Conservation (phyloP, 2,888 invertebrate genomes). For the Malthinus seriepunctatus region DNA sequence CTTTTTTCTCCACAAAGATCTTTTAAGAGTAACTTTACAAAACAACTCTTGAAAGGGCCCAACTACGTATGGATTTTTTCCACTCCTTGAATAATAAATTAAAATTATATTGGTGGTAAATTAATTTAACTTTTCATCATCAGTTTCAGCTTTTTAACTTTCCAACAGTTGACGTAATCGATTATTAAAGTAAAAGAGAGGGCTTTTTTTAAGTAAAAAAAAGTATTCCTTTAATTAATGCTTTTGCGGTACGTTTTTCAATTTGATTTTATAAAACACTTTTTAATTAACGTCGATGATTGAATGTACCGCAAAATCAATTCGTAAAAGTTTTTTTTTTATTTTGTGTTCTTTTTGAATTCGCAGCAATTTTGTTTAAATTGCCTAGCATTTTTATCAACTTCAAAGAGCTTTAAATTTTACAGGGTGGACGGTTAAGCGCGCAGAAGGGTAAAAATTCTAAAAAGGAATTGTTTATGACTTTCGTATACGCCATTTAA, state of each 20-base stretch:
- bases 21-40: slow-evolving; percentile 8
- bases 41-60: slow-evolving; percentile 6
- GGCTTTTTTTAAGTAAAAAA: slow-evolving; percentile 15
- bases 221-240: slow-evolving; percentile 18
- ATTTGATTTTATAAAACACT: slow-evolving; percentile 13
- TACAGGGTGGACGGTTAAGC: too few species aligned
- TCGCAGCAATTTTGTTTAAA: slow-evolving; percentile 1
- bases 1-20: slow-evolving; percentile 10
- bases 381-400: slow-evolving; percentile 6
- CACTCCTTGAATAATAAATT: background rate
- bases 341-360: slow-evolving; percentile 5
- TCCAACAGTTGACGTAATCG: background rate
- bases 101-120: background rate
- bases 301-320: slow-evolving; percentile 11
- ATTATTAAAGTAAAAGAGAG: slow-evolving; percentile 6
- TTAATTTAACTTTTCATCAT: background rate
- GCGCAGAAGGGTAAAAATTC: too few species aligned
- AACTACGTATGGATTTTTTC: slow-evolving; percentile 1
- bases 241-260: slow-evolving; percentile 19
- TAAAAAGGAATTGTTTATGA: too few species aligned
- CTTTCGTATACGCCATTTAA: too few species aligned
- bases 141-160: background rate
- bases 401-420: slow-evolving; percentile 3
- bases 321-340: background rate
- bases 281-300: slow-evolving; percentile 15